Conservation (phyloP, 1,140 invertebrate genomes). For the Zaprionus vittiger region DNA sequence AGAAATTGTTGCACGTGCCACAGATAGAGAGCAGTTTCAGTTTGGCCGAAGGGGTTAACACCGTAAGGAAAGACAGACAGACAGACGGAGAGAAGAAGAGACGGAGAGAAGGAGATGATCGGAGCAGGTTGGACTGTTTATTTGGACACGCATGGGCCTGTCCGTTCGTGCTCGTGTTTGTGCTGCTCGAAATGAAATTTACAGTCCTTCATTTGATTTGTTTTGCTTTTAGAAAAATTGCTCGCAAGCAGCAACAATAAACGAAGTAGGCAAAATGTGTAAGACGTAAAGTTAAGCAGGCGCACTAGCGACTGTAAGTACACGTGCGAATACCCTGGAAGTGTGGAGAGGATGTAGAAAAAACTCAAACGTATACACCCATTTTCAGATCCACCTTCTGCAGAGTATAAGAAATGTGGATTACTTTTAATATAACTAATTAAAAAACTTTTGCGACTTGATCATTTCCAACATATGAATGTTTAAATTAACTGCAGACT, state of each 20-base stretch:
- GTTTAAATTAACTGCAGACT: neutral
- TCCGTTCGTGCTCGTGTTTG: neutral
- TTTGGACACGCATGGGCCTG: constrained; percentile 14
- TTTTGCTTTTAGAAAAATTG: constrained; percentile 29
- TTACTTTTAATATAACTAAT: constrained; percentile 9
- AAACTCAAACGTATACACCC: neutral
- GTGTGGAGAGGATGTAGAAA: neutral
- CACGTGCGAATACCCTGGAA: neutral
- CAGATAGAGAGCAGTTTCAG: neutral
- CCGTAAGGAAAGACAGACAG: neutral
- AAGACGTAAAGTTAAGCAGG: neutral
- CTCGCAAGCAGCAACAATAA: constrained; percentile 1
- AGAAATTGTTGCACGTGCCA: constrained; percentile 36
- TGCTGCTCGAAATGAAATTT: constrained; percentile 16
- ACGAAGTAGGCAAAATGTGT: neutral
- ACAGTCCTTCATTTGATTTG: constrained; percentile 28
- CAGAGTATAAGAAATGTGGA: neutral
- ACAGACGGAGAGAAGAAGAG: neutral
- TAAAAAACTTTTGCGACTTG: constrained; percentile 3
- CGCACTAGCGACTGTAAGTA: neutral
- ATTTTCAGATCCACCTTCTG: neutral
- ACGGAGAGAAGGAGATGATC: neutral
- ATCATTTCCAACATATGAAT: constrained; percentile 2
- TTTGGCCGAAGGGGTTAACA: constrained; percentile 5
- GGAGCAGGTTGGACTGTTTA: constrained; percentile 1